Conservation (phyloP, 2,113 vertebrate species). For the Labeo catla region DNA sequence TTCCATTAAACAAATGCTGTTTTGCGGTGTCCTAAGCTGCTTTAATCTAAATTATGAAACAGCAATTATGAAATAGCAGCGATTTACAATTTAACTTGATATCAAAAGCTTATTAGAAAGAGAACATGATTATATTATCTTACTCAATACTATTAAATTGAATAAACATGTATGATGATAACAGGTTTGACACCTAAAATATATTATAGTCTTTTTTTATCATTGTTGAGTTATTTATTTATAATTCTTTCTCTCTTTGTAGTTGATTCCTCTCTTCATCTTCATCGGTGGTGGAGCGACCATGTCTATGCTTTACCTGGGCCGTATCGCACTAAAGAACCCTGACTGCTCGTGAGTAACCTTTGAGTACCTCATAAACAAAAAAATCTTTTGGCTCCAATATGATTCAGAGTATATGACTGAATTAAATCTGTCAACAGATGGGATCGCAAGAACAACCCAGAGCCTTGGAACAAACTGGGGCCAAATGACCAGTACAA, state of each 20-base stretch:
- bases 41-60: too few species aligned
- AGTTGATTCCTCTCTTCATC: conserved; percentile 92
- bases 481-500: conserved; percentile 88
- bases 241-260: neutral
- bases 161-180: neutral
- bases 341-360: conserved; percentile 86
- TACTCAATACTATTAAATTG: neutral
- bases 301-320: conserved; percentile 81
- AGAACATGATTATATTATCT: neutral
- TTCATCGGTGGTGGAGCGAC: conserved; percentile 86
- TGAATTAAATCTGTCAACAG: conserved; percentile 66
- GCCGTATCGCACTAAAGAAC: conserved; percentile 84
- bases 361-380: neutral
- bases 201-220: neutral
- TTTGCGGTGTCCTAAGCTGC: too few species aligned
- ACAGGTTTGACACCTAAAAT: neutral
- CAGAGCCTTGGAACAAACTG: conserved; percentile 93
- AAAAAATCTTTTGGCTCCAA: neutral
- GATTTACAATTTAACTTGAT: neutral
- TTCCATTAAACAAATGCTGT: neutral
- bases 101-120: neutral
- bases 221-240: neutral
- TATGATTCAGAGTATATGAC: neutral
- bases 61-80: too few species aligned
- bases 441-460: conserved; percentile 95